These are phyloP conservation scores for Virgularia gustaviana DNA, from an alignment of 92 coral and sea anemone genomes.

Conservation along the genomic window DNA sequence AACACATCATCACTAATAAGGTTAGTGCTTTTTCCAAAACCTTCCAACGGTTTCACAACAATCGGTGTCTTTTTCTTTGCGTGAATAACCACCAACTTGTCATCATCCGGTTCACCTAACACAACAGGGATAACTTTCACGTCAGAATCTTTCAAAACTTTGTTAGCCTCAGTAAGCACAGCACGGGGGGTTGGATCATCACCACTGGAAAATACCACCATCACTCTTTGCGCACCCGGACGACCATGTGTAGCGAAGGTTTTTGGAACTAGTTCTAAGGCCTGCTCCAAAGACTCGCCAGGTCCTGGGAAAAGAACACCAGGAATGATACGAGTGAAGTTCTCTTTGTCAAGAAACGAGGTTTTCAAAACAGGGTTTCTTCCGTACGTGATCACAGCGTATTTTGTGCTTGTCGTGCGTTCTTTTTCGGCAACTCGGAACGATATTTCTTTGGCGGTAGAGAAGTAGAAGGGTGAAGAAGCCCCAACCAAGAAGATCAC, in stretches of 20 bases:
- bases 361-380: conserved; percentile 48
- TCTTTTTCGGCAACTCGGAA: conserved; percentile 1
- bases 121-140: conserved; percentile 64
- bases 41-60: background rate
- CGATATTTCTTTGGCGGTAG: background rate
- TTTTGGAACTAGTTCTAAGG: conserved; percentile 14
- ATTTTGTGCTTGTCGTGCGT: conserved; percentile 3
- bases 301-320: background rate
- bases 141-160: conserved; percentile 40
- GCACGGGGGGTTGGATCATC: conserved; percentile 11
- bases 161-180: conserved; percentile 22
- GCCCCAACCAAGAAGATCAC: conserved; percentile 34
- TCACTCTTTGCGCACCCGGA: conserved; percentile 51
- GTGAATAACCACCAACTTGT: conserved; percentile 30
- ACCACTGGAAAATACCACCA: conserved; percentile 44
- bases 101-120: conserved; percentile 37
- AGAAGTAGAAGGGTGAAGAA: conserved; percentile 6
- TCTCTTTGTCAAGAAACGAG: conserved; percentile 30
- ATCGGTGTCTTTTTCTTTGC: conserved; percentile 23
- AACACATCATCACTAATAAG: conserved; percentile 22
- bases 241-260: conserved; percentile 31
- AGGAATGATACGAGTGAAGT: background rate
- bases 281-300: conserved; percentile 24
- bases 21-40: conserved; percentile 12
- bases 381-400: conserved; percentile 53